A percentile compares a stretch with the other conserved stretches of the same genome.
These are phyloP conservation scores for Lipophrys pholis DNA, from an alignment of 2,113 vertebrate species.

Conservation along the genomic window DNA sequence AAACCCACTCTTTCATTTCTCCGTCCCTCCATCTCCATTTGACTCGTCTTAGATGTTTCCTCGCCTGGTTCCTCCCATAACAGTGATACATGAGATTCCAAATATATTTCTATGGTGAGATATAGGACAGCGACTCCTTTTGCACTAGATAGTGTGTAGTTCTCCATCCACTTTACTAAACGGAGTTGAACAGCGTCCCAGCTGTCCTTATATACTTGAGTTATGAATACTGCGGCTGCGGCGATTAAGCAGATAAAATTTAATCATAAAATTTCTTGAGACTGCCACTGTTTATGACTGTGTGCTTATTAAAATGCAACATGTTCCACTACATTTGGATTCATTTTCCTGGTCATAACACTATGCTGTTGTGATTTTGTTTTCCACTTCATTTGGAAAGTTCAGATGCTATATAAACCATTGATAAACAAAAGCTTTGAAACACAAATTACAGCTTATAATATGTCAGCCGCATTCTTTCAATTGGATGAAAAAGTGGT, in stretches of 20 bases:
- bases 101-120: constrained; percentile 41
- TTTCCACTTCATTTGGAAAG: constrained; percentile 27
- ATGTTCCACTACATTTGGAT: constrained; percentile 65
- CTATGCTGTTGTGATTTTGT: constrained; percentile 30
- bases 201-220: constrained; percentile 60
- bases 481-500: constrained; percentile 46
- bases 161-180: constrained; percentile 31
- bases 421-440: constrained; percentile 41
- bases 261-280: constrained; percentile 68
- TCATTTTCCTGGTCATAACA: constrained; percentile 45
- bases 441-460: constrained; percentile 32
- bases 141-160: constrained; percentile 46
- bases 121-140: constrained; percentile 35
- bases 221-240: constrained; percentile 56
- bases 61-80: constrained; percentile 17
- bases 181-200: constrained; percentile 42
- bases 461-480: constrained; percentile 29
- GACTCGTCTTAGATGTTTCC: constrained; percentile 22
- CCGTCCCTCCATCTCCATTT: constrained; percentile 47
- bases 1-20: constrained; percentile 35
- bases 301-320: constrained; percentile 74
- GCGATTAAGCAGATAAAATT: constrained; percentile 71
- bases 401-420: constrained; percentile 12
- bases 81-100: constrained; percentile 40
- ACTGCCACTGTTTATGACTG: constrained; percentile 63